Evolutionary conservation across 2,888 invertebrate species (phyloP), one percentile per base, ranked within the genome.

Genomic region (Drosophila neoperkinsi): DNA sequence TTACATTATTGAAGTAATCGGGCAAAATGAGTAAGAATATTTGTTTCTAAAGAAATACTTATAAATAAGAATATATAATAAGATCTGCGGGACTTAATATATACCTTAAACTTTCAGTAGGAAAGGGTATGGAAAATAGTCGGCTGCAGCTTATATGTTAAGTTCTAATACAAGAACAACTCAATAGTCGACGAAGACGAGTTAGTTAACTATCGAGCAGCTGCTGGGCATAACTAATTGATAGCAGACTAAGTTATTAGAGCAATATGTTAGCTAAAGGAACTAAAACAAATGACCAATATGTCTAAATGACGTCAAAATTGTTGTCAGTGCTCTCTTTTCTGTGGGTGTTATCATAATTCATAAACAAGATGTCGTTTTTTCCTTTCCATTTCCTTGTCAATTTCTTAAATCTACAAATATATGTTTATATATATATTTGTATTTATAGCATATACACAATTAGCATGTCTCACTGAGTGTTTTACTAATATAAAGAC

Each of bases 271-370:
- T 74, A 58, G 18, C 49, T 9, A 36, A 61, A 67, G 43, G 25
- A 69, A 68, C 66, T 72, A 66, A 79, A 88, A 77, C 84, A 84
- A 86, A 88, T 83, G 74, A 52, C 60, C 86, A 90, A 90, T 90
- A 72, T 80, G 87, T 88, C 90, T 73, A 71, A 68, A 53, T 82
- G 84, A 90, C 76, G 89, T 81, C 82, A 80, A 88, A 74, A 82
- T 82, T 62, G 34, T 78, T 79, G 74, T 38, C 80, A 73, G 59
- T 55, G 69, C 60, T 41, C 25, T 18, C 2, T 13, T n/a, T 38
- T 28, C 30, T 34, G 36, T 25, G 50, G 7, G 10, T 34, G 49
- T 67, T 66, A 71, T 77, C 74, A 84, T 84, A 86, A 74, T 62
- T 83, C 71, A 73, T 59, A 76, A 41, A 28, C 30, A 61, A 63